phyloP scores from a whole-genome alignment of 2,113 vertebrate species.

The Micromys minutus region DNA sequence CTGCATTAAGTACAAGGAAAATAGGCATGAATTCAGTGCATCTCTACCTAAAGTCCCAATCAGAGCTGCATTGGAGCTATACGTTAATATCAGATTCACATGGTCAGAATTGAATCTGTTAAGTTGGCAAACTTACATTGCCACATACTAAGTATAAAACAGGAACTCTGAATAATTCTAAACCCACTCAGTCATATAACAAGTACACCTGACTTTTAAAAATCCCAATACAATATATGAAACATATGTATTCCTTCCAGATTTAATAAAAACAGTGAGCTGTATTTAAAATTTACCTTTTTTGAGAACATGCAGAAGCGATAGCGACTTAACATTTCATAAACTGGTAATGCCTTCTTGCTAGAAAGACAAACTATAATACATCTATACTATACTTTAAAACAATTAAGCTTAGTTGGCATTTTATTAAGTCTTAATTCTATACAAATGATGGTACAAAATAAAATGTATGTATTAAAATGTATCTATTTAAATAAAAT shows the following conservation, averaged over 20 bases:
- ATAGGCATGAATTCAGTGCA: not conserved
- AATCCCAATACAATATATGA: not conserved
- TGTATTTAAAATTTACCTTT: conserved; percentile 57
- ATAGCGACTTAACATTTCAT: conserved; percentile 29
- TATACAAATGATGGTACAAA: not conserved
- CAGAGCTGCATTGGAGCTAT: not conserved
- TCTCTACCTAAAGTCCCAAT: conserved; percentile 11
- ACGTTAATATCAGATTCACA: conserved; percentile 6
- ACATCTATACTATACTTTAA: conserved; percentile 24
- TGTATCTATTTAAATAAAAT: conserved; percentile 37
- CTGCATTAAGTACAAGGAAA: conserved; percentile 47
- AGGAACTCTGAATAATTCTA: not conserved
- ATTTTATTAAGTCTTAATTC: conserved; percentile 25
- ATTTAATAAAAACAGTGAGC: conserved; percentile 48
- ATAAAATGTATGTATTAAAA: not conserved
- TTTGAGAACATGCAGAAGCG: conserved; percentile 51
- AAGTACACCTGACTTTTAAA: not conserved
- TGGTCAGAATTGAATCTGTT: conserved; percentile 3
- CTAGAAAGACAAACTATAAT: conserved; percentile 29
- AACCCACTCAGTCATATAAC: not conserved
- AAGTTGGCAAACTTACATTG: conserved; percentile 24
- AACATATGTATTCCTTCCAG: conserved; percentile 18
- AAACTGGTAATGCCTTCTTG: conserved; percentile 46
- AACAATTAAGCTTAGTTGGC: conserved; percentile 33
- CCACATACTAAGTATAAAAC: conserved; percentile 9